Evolutionary conservation across 2,113 vertebrate species (phyloP), one percentile per base, ranked within the genome.

Genomic region (Echinops telfairi): DNA sequence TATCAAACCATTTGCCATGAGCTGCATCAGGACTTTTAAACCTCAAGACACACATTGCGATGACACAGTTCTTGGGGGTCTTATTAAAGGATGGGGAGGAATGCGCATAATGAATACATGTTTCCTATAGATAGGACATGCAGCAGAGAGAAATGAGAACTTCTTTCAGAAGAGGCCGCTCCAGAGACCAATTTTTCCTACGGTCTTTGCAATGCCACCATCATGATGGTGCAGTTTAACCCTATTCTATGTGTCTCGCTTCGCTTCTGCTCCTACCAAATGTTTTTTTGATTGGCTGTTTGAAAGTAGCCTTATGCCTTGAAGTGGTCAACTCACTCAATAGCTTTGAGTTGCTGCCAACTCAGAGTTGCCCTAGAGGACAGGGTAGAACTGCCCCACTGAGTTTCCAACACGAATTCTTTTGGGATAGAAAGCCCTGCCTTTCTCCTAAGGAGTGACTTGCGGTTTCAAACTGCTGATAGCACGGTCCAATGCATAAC

Each of bases 131-230:
- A 7, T 73, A 27, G 88, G 25, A 94, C 93, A n/a, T 62, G 6
- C 82, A 25, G 1, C 20, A 57, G 20, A 66, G 47, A 79, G 53
- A 62, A 92, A 57, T 29, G 0, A 23, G 68, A 93, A 6, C 3
- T n/a, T 38, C 19, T 31, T 84, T 88, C 79, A 82, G 38, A 79
- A 22, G 19, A 62, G 47, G 22, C 1, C 27, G 10, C 31, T 81
- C 71, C 88, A 66, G 23, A 87, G 19, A 38, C 15, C 16, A 89
- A 36, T n/a, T 62, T 90, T 90, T 92, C 92, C 83, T 19, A 20
- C 4, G 43, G 36, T 53, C 58, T 62, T 20, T 64, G 6, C 23
- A 82, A 53, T 38, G 80, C 12, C 57, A 6, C 64, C 64, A 66
- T 66, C 20, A 27, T 66, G 20, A 66, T 10, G 23, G 64, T 25